Conservation (phyloP, 2,113 vertebrate species). For the Pterocles burchelli region DNA sequence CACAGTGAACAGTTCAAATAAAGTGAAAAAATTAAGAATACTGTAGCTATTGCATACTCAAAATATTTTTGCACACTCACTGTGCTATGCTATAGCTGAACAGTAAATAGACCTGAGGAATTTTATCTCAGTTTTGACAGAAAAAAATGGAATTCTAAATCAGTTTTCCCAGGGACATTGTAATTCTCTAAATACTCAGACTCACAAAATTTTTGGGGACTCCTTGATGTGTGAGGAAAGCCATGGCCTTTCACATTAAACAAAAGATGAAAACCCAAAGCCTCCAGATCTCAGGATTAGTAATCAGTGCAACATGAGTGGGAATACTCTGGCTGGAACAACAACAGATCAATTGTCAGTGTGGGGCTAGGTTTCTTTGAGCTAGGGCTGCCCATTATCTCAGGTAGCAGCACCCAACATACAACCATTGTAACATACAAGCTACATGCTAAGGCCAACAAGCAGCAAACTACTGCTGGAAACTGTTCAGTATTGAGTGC, state of each 20-base stretch:
- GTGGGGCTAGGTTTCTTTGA: not conserved
- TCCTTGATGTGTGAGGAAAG: not conserved
- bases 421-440: not conserved
- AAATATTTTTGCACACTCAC: not conserved
- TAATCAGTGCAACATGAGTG: not conserved
- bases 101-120: not conserved
- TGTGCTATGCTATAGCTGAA: not conserved
- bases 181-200: not conserved
- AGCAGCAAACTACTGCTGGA: not conserved
- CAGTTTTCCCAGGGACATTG: not conserved
- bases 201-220: not conserved
- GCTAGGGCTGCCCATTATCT: not conserved
- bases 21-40: not conserved
- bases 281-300: not conserved
- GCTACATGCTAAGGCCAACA: not conserved
- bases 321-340: not conserved
- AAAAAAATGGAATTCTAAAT: not conserved
- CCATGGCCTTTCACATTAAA: not conserved
- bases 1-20: not conserved
- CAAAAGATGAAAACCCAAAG: not conserved
- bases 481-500: not conserved
- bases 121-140: not conserved
- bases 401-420: not conserved
- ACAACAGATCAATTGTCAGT: accelerated
- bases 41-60: not conserved